Evolutionary conservation across 2,888 invertebrate species (phyloP).

Genomic region (Rosalia funebris): DNA sequence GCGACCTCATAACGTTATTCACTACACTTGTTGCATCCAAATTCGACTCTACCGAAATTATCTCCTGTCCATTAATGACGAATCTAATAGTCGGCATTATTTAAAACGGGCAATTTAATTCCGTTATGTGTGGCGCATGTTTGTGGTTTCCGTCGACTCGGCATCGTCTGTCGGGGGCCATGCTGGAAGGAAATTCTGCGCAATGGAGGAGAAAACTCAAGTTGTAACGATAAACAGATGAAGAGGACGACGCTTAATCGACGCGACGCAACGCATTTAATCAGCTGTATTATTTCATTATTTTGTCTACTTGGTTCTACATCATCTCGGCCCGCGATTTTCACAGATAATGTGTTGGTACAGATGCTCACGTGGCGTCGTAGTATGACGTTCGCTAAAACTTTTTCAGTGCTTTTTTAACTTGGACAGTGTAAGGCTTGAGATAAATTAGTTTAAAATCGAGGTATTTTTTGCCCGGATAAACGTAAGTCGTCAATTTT

Average conservation of each 20-base stretch:
- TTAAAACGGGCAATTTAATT: no score
- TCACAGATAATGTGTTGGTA: not conserved
- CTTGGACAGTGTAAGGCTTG: no score
- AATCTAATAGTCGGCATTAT: slow-evolving; percentile 1
- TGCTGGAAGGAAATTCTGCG: slow-evolving; percentile 33
- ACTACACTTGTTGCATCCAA: slow-evolving; percentile 10
- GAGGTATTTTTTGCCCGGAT: no score
- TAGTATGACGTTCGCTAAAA: no score
- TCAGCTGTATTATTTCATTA: slow-evolving; percentile 57
- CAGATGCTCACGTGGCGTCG: no score
- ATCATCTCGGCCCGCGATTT: not conserved
- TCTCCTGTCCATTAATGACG: slow-evolving; percentile 1
- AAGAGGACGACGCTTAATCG: slow-evolving; percentile 51
- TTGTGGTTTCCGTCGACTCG: no score
- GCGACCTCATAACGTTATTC: not conserved
- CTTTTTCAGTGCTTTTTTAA: no score
- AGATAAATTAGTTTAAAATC: no score
- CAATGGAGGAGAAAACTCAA: slow-evolving; percentile 54
- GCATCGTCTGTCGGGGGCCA: no score
- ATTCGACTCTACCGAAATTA: not conserved
- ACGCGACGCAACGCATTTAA: slow-evolving; percentile 58
- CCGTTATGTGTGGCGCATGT: no score
- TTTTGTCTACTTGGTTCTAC: slow-evolving; percentile 37
- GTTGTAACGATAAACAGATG: slow-evolving; percentile 57
- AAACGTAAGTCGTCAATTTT: no score